Conservation (phyloP, 2,113 vertebrate genomes). For the Oryzias curvinotus region DNA sequence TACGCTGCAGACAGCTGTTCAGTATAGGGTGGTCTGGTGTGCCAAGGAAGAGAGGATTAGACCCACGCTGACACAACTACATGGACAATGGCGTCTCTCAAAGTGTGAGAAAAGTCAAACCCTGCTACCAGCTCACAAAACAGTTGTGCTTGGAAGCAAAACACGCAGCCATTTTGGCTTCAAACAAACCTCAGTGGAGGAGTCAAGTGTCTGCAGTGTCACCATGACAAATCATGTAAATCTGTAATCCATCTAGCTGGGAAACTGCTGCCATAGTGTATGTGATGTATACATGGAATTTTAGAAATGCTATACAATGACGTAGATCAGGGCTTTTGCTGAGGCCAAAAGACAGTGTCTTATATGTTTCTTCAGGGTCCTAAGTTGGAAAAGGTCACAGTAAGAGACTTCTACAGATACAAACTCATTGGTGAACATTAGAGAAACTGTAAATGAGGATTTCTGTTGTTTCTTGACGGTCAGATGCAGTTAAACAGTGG, state of each 20-base stretch:
- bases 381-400: too few species aligned
- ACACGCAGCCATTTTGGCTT: slow-evolving; percentile 32
- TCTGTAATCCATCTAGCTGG: slow-evolving; percentile 45
- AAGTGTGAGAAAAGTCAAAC: slow-evolving; percentile 45
- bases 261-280: slow-evolving; percentile 30
- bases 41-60: slow-evolving; percentile 57
- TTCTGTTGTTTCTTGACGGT: too few species aligned
- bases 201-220: slow-evolving; percentile 55
- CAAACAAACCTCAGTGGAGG: slow-evolving; percentile 27
- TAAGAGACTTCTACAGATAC: too few species aligned
- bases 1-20: slow-evolving; percentile 63
- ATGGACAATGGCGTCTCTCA: slow-evolving; percentile 9
- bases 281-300: slow-evolving; percentile 3
- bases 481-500: too few species aligned
- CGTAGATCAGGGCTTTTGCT: too few species aligned
- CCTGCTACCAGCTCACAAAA: slow-evolving; percentile 16
- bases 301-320: too few species aligned
- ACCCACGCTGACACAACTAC: slow-evolving; percentile 5
- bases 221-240: slow-evolving; percentile 35
- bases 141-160: slow-evolving; percentile 42
- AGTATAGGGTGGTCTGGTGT: slow-evolving; percentile 33
- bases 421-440: too few species aligned
- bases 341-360: too few species aligned
- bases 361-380: too few species aligned
- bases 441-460: too few species aligned